Base-by-base conservation (phyloP, 2,888 invertebrate species). In the Zygaena filipendulae region DNA sequence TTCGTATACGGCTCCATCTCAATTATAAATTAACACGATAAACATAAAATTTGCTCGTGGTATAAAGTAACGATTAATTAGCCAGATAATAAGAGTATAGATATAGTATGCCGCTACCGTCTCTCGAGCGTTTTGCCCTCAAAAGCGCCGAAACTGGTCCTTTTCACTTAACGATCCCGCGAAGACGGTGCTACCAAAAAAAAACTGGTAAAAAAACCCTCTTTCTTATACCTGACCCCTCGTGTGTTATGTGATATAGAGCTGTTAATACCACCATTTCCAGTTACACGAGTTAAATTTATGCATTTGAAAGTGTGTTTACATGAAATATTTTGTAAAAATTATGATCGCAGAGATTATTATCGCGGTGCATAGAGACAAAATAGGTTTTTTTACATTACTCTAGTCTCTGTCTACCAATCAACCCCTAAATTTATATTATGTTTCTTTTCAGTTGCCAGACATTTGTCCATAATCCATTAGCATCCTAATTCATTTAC, bases 71-170 rank as follows among this genome's bases (percentile, higher is more conserved):
- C 67, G 69, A 69, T 74, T 77, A 75, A 77, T 77, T 72, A 74
- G 68, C 45, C 33, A 40, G 70, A 74, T 71, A 71, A 61, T 59
- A 40, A 39, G 44, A n/a, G n/a, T n/a, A n/a, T n/a, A n/a, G n/a
- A 54, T 54, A 55, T 54, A 43, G 51, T 49, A 47, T 44, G 45
- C 36, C 20, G 71, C 74, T 74, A 74, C 74, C 59, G 71, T 56
- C 66, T 43, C 38, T 38, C 41, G 37, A 42, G 39, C 39, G 47
- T 48, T 53, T 58, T 52, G 50, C 49, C 45, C 47, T 50, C 71
- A 74, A 74, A 70, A 52, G 59, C 29, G 57, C 75, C 74, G 72
- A 69, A 70, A 71, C 71, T 38, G 63, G 70, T 62, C 61, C 62
- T 57, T 63, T 67, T 62, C 62, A 58, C 60, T 67, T 75, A 77